Percentiles rank a stretch among this genome's conserved stretches.
Conservation (phyloP, 2,797 vertebrate species). For the Rhadinocentrus ornatus region DNA sequence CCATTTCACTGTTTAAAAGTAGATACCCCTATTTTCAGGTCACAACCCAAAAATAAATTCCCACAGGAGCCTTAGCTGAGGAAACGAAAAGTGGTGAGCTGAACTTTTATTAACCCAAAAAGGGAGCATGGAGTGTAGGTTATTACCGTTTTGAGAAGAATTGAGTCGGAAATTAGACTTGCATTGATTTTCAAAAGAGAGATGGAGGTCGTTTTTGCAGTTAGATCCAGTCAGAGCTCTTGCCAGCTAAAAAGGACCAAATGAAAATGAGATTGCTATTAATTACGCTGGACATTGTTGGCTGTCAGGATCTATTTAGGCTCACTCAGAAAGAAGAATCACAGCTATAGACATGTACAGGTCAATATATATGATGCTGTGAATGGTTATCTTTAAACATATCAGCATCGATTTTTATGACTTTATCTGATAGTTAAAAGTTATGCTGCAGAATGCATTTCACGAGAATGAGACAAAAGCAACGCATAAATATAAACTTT, state of each 20-base stretch:
- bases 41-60: slow-evolving; percentile 4
- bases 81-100: slow-evolving; percentile 8
- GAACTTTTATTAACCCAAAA: slow-evolving; percentile 63
- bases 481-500: slow-evolving; percentile 4
- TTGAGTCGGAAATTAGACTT: slow-evolving; percentile 55
- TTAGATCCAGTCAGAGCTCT: slow-evolving; percentile 44
- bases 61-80: background rate
- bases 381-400: slow-evolving; percentile 36
- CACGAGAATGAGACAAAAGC: background rate
- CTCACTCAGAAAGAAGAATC: slow-evolving; percentile 58
- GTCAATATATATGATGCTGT: slow-evolving; percentile 41
- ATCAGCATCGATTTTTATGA: slow-evolving; percentile 25
- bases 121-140: slow-evolving; percentile 21
- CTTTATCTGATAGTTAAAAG: slow-evolving; percentile 18
- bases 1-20: background rate
- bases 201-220: slow-evolving; percentile 71
- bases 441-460: slow-evolving; percentile 9
- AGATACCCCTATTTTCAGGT: background rate
- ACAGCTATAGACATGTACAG: slow-evolving; percentile 43
- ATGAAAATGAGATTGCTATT: slow-evolving; percentile 72
- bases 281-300: slow-evolving; percentile 69
- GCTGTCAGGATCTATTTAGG: slow-evolving; percentile 74
- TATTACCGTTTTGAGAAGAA: slow-evolving; percentile 47
- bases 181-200: slow-evolving; percentile 68
- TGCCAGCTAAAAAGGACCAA: slow-evolving; percentile 55